A percentile compares a stretch with the other conserved stretches of the same genome.
These are phyloP conservation scores for Sebastes ruberrimus DNA, from an alignment of 2,797 vertebrate species.

Conservation along the genomic window DNA sequence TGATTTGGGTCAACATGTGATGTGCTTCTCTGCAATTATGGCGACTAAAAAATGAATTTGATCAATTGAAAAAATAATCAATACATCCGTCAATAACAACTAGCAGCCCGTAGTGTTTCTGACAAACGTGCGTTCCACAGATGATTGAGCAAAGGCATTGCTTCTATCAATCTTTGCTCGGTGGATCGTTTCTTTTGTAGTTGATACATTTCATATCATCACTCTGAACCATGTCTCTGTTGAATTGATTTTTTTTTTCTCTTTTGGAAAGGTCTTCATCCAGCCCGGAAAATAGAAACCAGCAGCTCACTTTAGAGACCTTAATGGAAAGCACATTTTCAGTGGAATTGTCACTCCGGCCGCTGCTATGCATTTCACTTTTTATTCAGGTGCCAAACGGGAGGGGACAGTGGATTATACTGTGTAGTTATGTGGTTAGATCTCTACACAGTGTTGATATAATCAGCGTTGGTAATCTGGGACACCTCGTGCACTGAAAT, in stretches of 20 bases:
- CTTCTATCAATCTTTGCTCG: neutral
- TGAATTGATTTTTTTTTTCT: conserved; percentile 22
- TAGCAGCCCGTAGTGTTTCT: neutral
- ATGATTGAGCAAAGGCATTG: conserved; percentile 13
- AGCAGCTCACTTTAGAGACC: conserved; percentile 43
- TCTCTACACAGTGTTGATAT: neutral
- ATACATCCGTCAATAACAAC: neutral
- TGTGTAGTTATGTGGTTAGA: conserved; percentile 1
- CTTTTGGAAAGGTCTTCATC: conserved; percentile 46
- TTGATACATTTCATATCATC: conserved; percentile 43
- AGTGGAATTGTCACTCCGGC: conserved; percentile 24
- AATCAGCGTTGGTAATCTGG: conserved; percentile 2
- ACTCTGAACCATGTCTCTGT: conserved; percentile 30
- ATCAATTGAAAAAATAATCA: neutral
- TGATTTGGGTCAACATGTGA: neutral
- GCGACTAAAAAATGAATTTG: neutral
- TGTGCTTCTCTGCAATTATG: neutral
- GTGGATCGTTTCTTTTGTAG: conserved; percentile 39
- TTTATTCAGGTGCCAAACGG: conserved; percentile 27
- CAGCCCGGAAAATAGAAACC: conserved; percentile 53
- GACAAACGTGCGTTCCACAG: neutral
- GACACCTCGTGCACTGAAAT: conserved; percentile 7
- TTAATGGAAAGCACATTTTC: conserved; percentile 46
- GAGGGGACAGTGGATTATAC: neutral
- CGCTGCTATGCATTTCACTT: neutral